phyloP scores from a whole-genome alignment of 2,888 invertebrate species.

The Lepetodrilus schrolli region DNA sequence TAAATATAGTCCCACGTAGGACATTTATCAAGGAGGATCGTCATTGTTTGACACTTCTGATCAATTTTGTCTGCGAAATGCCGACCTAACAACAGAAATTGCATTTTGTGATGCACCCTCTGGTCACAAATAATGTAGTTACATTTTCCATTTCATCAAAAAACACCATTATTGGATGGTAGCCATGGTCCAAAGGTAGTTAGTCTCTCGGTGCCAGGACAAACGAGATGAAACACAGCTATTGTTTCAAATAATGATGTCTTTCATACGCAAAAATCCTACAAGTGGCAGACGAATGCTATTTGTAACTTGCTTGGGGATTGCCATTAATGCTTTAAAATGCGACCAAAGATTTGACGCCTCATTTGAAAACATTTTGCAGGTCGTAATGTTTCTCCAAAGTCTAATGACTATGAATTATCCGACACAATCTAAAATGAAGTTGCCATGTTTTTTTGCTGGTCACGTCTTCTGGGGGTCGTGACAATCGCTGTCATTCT shows the following conservation, averaged over 20 bases:
- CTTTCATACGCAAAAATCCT: conserved; percentile 23
- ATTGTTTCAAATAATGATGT: conserved; percentile 12
- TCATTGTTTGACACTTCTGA: conserved; percentile 7
- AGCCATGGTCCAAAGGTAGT: not conserved
- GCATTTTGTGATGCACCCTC: not conserved
- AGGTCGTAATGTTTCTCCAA: not conserved
- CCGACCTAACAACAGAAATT: conserved; percentile 16
- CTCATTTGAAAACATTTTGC: conserved; percentile 22
- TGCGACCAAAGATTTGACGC: conserved; percentile 12
- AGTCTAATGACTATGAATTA: conserved; percentile 22
- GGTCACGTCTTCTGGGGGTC: not conserved
- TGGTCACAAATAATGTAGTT: conserved; percentile 18
- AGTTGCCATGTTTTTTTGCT: not conserved
- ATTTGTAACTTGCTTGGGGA: conserved; percentile 22
- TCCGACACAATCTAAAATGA: not conserved
- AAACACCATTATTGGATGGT: conserved; percentile 17
- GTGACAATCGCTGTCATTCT: no score
- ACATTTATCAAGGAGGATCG: conserved; percentile 7
- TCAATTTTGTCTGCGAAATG: conserved; percentile 26
- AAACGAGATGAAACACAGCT: not conserved
- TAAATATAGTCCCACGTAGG: not conserved
- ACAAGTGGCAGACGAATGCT: conserved; percentile 4
- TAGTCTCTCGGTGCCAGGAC: not conserved
- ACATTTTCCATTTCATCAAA: conserved; percentile 27
- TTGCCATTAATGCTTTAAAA: conserved; percentile 1